Percentiles rank a stretch among this genome's conserved stretches.
Conservation (phyloP, 2,888 invertebrate genomes). For the Ophion obscuratus region DNA sequence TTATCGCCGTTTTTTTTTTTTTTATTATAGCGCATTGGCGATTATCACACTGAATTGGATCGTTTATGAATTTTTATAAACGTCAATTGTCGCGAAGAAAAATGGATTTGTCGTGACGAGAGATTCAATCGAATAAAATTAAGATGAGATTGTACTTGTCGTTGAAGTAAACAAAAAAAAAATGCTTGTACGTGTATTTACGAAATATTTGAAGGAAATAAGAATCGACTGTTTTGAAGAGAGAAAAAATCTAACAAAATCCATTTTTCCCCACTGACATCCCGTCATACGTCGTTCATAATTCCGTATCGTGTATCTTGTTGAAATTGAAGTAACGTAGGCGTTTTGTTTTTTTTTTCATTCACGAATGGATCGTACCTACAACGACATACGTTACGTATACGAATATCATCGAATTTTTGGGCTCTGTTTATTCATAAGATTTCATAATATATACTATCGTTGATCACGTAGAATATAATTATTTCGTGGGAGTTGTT, state of each 20-base stretch:
- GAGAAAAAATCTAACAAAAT: not conserved
- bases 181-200: not conserved
- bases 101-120: constrained; percentile 6
- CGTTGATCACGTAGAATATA: constrained; percentile 55
- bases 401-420: constrained; percentile 55
- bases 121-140: not conserved
- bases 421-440: constrained; percentile 59
- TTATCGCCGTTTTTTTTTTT: constrained; percentile 32
- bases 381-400: constrained; percentile 43
- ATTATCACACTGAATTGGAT: constrained; percentile 39
- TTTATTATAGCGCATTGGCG: constrained; percentile 17
- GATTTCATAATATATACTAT: constrained; percentile 43
- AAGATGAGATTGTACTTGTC: not conserved
- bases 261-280: constrained; percentile 31
- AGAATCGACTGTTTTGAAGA: not conserved
- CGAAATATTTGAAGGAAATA: not conserved
- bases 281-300: constrained; percentile 39
- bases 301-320: constrained; percentile 49
- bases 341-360: constrained; percentile 39
- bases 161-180: not conserved
- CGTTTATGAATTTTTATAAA: constrained; percentile 37
- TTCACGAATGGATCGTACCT: constrained; percentile 60
- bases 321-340: constrained; percentile 60
- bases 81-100: constrained; percentile 33
- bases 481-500: constrained; percentile 55